A percentile compares a stretch with the other conserved stretches of the same genome.
Conservation (phyloP, 1,140 invertebrate species). For the Rhyacophila brunnea region DNA sequence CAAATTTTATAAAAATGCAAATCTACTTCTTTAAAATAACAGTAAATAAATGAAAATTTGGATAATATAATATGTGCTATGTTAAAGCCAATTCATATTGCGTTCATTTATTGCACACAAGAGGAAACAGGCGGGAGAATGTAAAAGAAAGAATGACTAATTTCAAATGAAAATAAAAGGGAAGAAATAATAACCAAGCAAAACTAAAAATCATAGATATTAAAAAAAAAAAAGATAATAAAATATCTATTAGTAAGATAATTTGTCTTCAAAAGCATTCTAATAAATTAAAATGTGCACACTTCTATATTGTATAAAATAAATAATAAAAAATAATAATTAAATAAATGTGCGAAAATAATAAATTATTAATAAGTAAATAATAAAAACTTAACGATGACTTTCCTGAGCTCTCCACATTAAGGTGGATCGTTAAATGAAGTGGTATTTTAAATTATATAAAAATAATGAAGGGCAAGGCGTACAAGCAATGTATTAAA, state of each 20-base stretch:
- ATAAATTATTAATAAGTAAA: conserved; percentile 9
- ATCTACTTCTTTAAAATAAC: conserved; percentile 3
- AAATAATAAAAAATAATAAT: too few species aligned
- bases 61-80: conserved; percentile 6
- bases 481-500: conserved; percentile 23
- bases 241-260: neutral
- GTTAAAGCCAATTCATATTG: conserved; percentile 26
- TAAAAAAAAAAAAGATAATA: neutral
- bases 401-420: conserved; percentile 36
- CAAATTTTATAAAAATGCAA: neutral
- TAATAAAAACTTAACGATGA: conserved; percentile 1
- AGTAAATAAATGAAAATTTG: conserved; percentile 6
- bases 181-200: neutral
- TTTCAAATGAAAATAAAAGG: neutral
- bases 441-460: conserved; percentile 5
- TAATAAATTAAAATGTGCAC: conserved; percentile 2
- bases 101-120: conserved; percentile 6
- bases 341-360: neutral
- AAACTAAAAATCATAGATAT: neutral
- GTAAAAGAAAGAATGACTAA: conserved; percentile 7
- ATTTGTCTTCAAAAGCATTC: neutral
- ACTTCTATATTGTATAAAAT: neutral
- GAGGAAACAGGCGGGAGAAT: conserved; percentile 11
- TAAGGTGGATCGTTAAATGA: conserved; percentile 26
- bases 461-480: conserved; percentile 28